Evolutionary conservation across 2,113 vertebrate species (phyloP).

Genomic region (Plectropomus leopardus): DNA sequence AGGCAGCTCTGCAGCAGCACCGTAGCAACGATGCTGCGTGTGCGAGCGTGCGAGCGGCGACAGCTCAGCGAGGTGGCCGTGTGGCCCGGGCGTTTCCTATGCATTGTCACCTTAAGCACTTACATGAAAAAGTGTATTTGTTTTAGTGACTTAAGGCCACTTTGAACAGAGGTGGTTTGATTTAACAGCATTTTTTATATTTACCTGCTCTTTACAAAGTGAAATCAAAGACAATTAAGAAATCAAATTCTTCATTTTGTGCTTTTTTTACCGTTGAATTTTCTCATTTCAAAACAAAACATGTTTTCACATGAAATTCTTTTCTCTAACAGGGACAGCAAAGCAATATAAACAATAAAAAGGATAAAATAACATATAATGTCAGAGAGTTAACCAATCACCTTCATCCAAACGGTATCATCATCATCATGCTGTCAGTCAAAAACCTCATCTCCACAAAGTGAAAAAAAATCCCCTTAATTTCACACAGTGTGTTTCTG

Average conservation of each 20-base stretch:
- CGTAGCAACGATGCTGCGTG: no score
- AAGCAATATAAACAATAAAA: conserved; percentile 38
- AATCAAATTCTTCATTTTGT: conserved; percentile 50
- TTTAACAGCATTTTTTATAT: conserved; percentile 45
- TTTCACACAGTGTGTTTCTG: background rate
- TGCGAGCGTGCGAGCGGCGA: no score
- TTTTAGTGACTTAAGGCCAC: conserved; percentile 69
- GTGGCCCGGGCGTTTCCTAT: no score
- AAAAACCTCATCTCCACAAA: conserved; percentile 7
- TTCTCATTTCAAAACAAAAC: conserved; percentile 16
- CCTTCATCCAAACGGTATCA: background rate
- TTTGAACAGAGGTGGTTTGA: conserved; percentile 50
- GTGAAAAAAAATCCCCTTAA: background rate
- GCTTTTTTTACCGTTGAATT: conserved; percentile 50
- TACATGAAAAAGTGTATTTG: conserved; percentile 22
- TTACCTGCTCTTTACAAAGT: conserved; percentile 39
- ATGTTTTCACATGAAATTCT: conserved; percentile 7
- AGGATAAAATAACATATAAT: conserved; percentile 24
- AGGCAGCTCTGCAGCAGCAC: no score
- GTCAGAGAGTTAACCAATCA: background rate
- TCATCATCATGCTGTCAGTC: background rate
- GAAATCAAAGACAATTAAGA: conserved; percentile 13
- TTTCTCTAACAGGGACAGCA: conserved; percentile 9
- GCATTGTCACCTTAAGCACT: conserved; percentile 31
- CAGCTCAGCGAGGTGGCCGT: no score